Percentiles rank a stretch among this genome's conserved stretches.
phyloP scores from a whole-genome alignment of 2,888 invertebrate species.

The Chaetogeoica ovagalla region DNA sequence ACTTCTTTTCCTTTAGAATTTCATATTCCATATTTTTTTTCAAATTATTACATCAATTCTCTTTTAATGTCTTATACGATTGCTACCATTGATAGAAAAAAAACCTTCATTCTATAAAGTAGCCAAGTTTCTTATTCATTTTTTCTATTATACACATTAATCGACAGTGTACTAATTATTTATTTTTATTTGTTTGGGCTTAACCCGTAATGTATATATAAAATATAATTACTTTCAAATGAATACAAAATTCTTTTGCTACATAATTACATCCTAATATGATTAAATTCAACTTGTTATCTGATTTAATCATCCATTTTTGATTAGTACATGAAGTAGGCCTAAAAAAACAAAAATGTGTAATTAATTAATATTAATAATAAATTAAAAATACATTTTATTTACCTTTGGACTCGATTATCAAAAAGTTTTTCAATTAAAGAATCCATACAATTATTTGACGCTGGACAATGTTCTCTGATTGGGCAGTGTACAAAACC shows the following conservation, averaged over 20 bases:
- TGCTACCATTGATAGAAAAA: too few relatives aligned
- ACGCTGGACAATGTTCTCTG: conserved; percentile 90
- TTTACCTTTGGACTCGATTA: conserved; percentile 68
- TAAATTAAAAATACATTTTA: conserved; percentile 11
- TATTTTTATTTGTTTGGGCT: too few relatives aligned
- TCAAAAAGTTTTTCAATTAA: conserved; percentile 73
- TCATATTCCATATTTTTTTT: too few relatives aligned
- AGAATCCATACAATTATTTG: conserved; percentile 78
- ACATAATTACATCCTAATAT: conserved; percentile 85
- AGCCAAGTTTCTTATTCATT: too few relatives aligned
- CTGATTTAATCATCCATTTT: conserved; percentile 69
- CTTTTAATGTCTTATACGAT: too few relatives aligned
- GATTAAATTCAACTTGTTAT: conserved; percentile 80
- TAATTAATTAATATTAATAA: not conserved
- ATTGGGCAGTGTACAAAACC: conserved; percentile 95
- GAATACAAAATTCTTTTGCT: conserved; percentile 83
- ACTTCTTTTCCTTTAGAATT: too few relatives aligned
- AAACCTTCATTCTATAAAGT: too few relatives aligned
- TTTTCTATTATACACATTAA: too few relatives aligned
- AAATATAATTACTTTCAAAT: conserved; percentile 64
- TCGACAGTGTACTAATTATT: too few relatives aligned
- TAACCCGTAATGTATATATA: too few relatives aligned
- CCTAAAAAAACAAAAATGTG: conserved; percentile 58
- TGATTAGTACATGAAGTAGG: conserved; percentile 69
- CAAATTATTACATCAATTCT: too few relatives aligned